Conservation (phyloP, 1,140 invertebrate species). For the Scaptomyza montana region DNA sequence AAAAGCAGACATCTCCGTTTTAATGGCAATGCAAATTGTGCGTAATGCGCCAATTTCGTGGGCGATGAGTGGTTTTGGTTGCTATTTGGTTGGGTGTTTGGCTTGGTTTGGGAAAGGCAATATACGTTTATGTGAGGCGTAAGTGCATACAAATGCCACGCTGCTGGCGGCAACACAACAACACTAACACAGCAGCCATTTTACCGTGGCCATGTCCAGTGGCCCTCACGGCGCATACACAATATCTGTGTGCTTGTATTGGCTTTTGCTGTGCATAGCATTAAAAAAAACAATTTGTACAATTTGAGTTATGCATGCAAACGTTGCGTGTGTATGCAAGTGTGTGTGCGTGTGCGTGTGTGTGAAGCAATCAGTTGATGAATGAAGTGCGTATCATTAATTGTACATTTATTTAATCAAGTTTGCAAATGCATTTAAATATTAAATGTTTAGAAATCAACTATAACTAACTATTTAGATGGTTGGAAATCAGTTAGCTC, state of each 20-base stretch:
- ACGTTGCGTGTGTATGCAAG: no score
- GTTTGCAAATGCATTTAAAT: not conserved
- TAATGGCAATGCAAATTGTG: constrained; percentile 32
- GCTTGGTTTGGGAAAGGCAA: constrained; percentile 1
- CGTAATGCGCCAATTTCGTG: constrained; percentile 24
- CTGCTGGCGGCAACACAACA: constrained; percentile 2
- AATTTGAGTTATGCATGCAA: not conserved
- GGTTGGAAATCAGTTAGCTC: not conserved
- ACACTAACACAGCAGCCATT: constrained; percentile 6
- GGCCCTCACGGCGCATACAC: constrained; percentile 48
- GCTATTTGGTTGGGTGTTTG: not conserved
- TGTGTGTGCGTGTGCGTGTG: not conserved
- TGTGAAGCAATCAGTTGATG: not conserved
- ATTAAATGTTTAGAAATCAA: not conserved
- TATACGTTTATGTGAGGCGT: not conserved
- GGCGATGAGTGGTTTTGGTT: not conserved
- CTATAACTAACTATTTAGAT: not conserved
- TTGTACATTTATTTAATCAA: not conserved
- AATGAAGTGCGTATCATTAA: not conserved
- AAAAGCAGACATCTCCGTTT: constrained; percentile 20
- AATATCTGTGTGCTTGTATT: constrained; percentile 28
- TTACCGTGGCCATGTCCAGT: constrained; percentile 52
- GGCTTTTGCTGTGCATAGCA: constrained; percentile 1
- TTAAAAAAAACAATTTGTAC: constrained; percentile 30
- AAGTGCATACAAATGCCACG: constrained; percentile 14